A percentile compares a stretch with the other conserved stretches of the same genome.
Evolutionary conservation across 2,113 vertebrate species (phyloP).

Genomic region (Menura novaehollandiae): DNA sequence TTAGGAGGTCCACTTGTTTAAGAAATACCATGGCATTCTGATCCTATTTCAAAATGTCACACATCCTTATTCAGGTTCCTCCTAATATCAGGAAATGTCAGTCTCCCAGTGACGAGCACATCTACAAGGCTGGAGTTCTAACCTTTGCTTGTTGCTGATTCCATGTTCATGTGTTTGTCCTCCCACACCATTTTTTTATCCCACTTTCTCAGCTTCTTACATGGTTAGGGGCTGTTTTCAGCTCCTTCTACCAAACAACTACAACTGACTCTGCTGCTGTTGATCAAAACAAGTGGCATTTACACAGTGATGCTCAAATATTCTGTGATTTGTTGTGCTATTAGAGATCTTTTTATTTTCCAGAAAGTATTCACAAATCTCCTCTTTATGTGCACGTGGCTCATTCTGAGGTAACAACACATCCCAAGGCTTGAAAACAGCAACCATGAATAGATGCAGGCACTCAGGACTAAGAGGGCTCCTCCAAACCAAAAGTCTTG

Average conservation of each 20-base stretch:
- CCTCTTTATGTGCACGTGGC: not conserved
- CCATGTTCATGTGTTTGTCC: not conserved
- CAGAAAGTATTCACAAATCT: not conserved
- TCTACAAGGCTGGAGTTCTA: not conserved
- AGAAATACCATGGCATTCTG: not conserved
- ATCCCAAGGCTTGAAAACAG: not conserved
- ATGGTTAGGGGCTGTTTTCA: not conserved
- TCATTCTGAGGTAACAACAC: not conserved
- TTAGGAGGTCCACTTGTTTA: not conserved
- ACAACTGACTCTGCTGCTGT: not conserved
- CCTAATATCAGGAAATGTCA: not conserved
- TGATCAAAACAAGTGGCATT: constrained; percentile 13
- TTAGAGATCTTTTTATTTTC: not conserved
- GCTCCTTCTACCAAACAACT: not conserved
- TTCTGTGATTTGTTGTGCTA: not conserved
- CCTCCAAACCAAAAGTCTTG: not conserved
- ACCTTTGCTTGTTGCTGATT: not conserved
- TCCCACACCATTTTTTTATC: not conserved
- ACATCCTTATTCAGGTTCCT: not conserved
- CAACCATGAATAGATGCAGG: not conserved
- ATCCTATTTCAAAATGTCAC: not conserved
- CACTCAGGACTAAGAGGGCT: not conserved
- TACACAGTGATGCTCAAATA: not conserved
- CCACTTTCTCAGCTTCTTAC: not conserved
- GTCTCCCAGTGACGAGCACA: not conserved